Conservation (phyloP, 2,888 invertebrate species). For the Allygus modestus region DNA sequence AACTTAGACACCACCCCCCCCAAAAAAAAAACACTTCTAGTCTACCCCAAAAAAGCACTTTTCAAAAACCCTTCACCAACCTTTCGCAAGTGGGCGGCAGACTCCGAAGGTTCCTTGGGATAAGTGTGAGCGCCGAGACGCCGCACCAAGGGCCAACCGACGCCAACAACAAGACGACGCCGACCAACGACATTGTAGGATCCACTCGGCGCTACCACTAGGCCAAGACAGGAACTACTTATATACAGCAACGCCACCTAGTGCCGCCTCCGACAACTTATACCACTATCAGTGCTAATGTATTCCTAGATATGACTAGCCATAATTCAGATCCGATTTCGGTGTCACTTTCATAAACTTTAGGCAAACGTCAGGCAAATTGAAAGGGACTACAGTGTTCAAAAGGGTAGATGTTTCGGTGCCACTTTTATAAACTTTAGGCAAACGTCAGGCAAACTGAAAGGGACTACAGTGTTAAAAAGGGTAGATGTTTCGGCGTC, state of each 20-base stretch:
- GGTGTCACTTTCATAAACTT: slow-evolving; percentile 29
- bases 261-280: neutral
- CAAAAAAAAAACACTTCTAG: too few species aligned
- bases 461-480: too few species aligned
- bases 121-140: neutral
- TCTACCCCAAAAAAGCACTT: neutral
- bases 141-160: neutral
- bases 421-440: too few species aligned
- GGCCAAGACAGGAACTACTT: slow-evolving; percentile 6
- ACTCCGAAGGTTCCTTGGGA: neutral
- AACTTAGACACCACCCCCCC: too few species aligned
- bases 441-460: too few species aligned
- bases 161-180: neutral
- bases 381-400: too few species aligned
- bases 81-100: neutral
- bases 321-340: too few species aligned
- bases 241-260: neutral
- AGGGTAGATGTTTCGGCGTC: too few species aligned
- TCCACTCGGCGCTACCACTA: neutral
- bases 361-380: too few species aligned
- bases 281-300: too few species aligned
- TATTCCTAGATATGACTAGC: slow-evolving; percentile 2
- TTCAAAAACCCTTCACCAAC: neutral
- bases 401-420: too few species aligned
- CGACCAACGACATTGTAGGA: neutral